Percentiles rank a stretch among this genome's conserved stretches.
phyloP scores from a whole-genome alignment of 2,797 vertebrate genomes.

The Hippocampus kuda region DNA sequence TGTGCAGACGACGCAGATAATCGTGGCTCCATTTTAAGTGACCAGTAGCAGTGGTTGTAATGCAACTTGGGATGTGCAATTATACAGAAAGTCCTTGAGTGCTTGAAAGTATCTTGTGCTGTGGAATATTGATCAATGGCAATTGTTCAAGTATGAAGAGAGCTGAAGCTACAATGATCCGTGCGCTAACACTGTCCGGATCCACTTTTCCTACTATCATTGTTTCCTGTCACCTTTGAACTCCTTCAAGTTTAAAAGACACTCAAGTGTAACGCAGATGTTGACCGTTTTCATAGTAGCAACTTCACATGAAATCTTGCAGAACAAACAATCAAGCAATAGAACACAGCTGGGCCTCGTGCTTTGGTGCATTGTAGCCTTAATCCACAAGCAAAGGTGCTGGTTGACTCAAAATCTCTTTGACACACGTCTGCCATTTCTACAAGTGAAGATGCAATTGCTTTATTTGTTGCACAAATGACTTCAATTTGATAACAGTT shows the following conservation, averaged over 20 bases:
- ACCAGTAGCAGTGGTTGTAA: too few species aligned
- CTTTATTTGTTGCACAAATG: not conserved
- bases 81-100: too few species aligned
- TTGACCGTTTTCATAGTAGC: constrained; percentile 3
- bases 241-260: constrained; percentile 12
- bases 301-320: constrained; percentile 1
- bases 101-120: too few species aligned
- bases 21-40: too few species aligned
- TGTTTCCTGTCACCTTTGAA: constrained; percentile 31
- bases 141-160: too few species aligned
- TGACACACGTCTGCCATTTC: not conserved
- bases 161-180: too few species aligned
- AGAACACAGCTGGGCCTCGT: not conserved
- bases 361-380: not conserved
- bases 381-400: not conserved
- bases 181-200: too few species aligned
- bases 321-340: not conserved
- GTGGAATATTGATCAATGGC: too few species aligned
- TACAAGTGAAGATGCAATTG: not conserved
- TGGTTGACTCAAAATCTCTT: too few species aligned
- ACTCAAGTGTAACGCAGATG: not conserved
- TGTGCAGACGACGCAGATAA: too few species aligned
- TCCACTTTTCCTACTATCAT: constrained; percentile 7
- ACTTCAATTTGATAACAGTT: not conserved
- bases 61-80: too few species aligned